A percentile compares a stretch with the other conserved stretches of the same genome.
Evolutionary conservation across 2,113 vertebrate species (phyloP).

Genomic region (Atrichornis clamosus): DNA sequence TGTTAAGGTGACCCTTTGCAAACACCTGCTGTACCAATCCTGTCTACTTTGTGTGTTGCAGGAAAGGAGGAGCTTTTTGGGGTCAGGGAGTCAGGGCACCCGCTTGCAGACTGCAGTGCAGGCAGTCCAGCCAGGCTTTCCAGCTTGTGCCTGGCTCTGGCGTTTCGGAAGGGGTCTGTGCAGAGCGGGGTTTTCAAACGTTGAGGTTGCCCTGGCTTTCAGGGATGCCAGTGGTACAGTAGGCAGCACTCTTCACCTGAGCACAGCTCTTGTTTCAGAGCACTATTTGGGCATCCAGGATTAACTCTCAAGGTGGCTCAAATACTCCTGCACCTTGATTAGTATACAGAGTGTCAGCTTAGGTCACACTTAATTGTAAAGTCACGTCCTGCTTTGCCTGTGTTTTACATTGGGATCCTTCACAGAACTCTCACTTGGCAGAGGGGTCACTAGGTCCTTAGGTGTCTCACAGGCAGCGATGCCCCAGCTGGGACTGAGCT

Average conservation of each 20-base stretch:
- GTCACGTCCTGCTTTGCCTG: not conserved
- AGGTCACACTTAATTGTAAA: not conserved
- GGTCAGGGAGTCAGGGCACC: not conserved
- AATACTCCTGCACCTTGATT: not conserved
- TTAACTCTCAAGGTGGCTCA: not conserved
- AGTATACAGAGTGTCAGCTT: not conserved
- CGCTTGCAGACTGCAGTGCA: not conserved
- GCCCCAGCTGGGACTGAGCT: not conserved
- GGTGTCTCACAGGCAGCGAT: not conserved
- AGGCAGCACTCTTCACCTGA: not conserved
- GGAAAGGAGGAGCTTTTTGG: not conserved
- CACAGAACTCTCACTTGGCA: not conserved
- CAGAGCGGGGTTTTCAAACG: not conserved
- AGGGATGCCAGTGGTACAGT: not conserved
- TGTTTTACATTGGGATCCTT: not conserved
- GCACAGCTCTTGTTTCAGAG: not conserved
- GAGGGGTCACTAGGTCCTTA: not conserved
- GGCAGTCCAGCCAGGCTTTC: not conserved
- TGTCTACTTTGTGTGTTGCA: not conserved
- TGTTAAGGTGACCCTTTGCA: slow-evolving; percentile 8
- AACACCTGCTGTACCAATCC: not conserved
- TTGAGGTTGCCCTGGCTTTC: not conserved
- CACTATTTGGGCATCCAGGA: not conserved
- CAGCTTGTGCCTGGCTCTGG: not conserved
- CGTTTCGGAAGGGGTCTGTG: not conserved